Conservation (phyloP, 2,113 vertebrate genomes). For the Ancistrus triradiatus region DNA sequence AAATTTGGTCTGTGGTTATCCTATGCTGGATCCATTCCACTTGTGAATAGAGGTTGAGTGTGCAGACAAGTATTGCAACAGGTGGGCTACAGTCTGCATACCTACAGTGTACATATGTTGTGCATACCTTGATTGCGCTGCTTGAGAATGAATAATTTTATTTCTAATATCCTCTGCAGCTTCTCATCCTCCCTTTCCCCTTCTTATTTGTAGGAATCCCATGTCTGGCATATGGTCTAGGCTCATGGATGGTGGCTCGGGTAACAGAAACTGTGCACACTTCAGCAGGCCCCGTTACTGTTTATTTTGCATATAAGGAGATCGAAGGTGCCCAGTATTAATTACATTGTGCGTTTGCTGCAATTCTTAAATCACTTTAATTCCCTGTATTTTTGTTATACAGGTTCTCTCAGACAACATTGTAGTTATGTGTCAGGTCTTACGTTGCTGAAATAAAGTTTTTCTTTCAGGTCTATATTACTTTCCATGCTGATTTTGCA, state of each 20-base stretch:
- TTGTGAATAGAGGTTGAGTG: too few species aligned
- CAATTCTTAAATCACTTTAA: too few species aligned
- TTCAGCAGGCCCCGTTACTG: conserved; percentile 79
- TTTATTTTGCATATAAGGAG: conserved; percentile 98
- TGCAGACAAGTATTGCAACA: too few species aligned
- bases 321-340: conserved; percentile 85
- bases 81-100: too few species aligned
- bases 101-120: too few species aligned
- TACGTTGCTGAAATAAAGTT: conserved; percentile 7
- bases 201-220: conserved; percentile 79
- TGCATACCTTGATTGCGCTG: too few species aligned
- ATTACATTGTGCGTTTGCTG: conserved; percentile 8
- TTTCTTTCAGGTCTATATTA: neutral
- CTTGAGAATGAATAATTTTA: too few species aligned
- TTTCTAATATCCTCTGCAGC: neutral
- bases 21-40: too few species aligned
- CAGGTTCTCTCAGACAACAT: neutral
- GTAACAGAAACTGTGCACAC: conserved; percentile 91
- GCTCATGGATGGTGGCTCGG: conserved; percentile 89
- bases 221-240: conserved; percentile 88
- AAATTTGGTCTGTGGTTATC: too few species aligned
- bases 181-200: neutral
- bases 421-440: too few species aligned
- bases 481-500: neutral
- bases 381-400: conserved; percentile 4